Base-by-base conservation (phyloP, 2,113 vertebrate genomes). In the Cinclus mexicanus region DNA sequence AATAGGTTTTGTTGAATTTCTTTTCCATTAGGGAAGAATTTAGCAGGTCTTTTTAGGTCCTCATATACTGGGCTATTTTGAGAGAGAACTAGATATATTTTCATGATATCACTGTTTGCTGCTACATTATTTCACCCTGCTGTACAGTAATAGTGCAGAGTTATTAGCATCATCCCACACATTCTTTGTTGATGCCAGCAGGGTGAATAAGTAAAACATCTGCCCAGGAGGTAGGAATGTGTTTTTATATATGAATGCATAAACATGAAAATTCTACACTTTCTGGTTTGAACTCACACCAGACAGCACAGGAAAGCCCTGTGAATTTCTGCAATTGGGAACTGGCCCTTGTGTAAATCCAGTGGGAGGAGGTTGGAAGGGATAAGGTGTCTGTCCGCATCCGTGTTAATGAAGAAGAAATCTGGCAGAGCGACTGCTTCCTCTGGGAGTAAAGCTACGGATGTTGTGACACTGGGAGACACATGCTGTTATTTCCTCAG, bases 131-230 rank as follows among this genome's bases (percentile, higher is more conserved):
- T 83, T 81, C 52, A 84, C 12, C 12, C 63, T 85, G 39, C 68
- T 83, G 92, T 93, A 88, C 85, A 39, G 74, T 84, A 83, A 75
- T 89, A 95, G 56, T 28, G 46, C 68, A 81, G 71, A 60, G 61
- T 75, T 89, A 78, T 92, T 96, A 90, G 56, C 68, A 89, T 78
- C 85, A 89, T 95, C 92, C 93, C 92, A 94, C 95, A 75, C 63
- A 9, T 71, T 90, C 56, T 31, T 63, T 91, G 64, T 86, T 90
- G 89, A 29, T 83, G 88, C 92, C 93, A 94, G 75, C 60, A 22
- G 50, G 44, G 76, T 89, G 88, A 94, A 60, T 93, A 81, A 92
- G 56, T 81, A 78, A 64, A 96, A 96, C 64, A 77, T 90, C 94
- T 96, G 90, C 75, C 82, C 55, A 46, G 84, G 79, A 94, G 90